Evolutionary conservation across 2,888 invertebrate genomes (phyloP).

Genomic region (Rhagophthalmus giganteus): DNA sequence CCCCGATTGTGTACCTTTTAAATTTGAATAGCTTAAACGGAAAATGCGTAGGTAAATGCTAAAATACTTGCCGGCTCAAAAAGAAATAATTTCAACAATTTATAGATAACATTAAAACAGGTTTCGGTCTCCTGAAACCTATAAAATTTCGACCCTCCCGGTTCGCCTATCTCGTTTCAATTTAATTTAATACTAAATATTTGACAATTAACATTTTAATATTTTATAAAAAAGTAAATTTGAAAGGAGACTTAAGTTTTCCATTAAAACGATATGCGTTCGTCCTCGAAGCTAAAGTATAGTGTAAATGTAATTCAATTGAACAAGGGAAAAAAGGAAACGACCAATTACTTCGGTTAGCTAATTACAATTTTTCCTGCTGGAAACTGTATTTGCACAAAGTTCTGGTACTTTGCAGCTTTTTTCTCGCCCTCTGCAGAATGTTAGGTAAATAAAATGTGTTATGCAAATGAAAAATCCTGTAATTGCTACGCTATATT

Average conservation of each 20-base stretch:
- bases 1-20: no score
- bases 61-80: no score
- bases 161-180: no score
- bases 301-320: constrained; percentile 39
- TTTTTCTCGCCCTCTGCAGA: constrained; percentile 16
- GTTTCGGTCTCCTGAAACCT: no score
- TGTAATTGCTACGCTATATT: constrained; percentile 12
- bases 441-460: constrained; percentile 24
- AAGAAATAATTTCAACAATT: no score
- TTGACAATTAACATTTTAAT: no score
- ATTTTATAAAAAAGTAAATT: neutral
- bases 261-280: constrained; percentile 9
- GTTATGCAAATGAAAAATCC: constrained; percentile 33
- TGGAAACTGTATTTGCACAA: constrained; percentile 14
- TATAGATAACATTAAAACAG: no score
- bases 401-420: constrained; percentile 20
- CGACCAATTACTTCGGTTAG: constrained; percentile 40
- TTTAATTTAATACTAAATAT: no score
- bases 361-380: constrained; percentile 37
- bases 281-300: constrained; percentile 30
- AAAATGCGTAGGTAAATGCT: no score
- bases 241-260: constrained; percentile 2
- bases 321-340: constrained; percentile 36
- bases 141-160: no score
- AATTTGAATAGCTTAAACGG: no score